Conservation (phyloP, 2,113 vertebrate genomes). For the Vanacampus margaritifer region DNA sequence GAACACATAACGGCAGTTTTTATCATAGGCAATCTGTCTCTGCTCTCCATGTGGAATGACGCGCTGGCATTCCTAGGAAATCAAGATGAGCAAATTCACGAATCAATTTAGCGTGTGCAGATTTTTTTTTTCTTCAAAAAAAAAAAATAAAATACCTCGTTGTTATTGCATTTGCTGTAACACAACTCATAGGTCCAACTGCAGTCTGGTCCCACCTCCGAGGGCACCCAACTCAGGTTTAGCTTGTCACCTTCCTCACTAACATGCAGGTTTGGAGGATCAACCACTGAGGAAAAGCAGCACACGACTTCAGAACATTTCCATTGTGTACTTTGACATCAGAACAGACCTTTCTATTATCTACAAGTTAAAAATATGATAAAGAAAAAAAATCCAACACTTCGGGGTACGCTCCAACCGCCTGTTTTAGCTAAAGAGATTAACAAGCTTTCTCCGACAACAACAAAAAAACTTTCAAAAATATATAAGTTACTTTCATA, state of each 20-base stretch:
- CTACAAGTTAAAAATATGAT: too few relatives aligned
- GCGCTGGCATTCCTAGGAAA: not conserved
- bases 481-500: too few relatives aligned
- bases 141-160: slow-evolving; percentile 10
- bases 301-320: not conserved
- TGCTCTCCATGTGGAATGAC: fast-evolving
- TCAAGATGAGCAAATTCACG: not conserved
- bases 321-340: not conserved
- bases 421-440: too few relatives aligned
- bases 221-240: not conserved
- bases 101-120: not conserved
- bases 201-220: fast-evolving
- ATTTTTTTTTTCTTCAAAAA: not conserved
- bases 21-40: slow-evolving; percentile 14
- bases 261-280: slow-evolving; percentile 20
- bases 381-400: too few relatives aligned
- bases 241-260: fast-evolving
- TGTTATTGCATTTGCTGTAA: slow-evolving; percentile 31
- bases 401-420: too few relatives aligned
- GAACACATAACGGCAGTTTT: slow-evolving; percentile 53
- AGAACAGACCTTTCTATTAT: slow-evolving; percentile 27
- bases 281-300: slow-evolving; percentile 16
- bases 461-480: too few relatives aligned
- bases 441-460: too few relatives aligned
- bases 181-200: slow-evolving; percentile 6